These are phyloP conservation scores for Andrena bucephala DNA, from an alignment of 2,888 invertebrate genomes.

Conservation along the genomic window DNA sequence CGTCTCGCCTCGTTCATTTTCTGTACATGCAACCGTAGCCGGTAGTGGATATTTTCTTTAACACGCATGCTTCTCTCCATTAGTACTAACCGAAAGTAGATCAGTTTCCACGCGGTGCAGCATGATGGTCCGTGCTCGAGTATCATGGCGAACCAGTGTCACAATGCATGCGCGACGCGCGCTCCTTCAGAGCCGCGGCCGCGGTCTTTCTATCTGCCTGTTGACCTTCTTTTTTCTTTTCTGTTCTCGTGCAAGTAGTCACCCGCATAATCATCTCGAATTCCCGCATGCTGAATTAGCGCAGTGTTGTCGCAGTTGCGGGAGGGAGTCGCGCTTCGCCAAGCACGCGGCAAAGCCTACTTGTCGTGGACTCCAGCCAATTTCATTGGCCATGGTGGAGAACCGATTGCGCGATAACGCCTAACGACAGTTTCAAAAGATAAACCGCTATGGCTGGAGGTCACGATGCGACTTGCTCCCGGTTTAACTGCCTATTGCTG, in stretches of 20 bases:
- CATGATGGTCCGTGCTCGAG: constrained; percentile 69
- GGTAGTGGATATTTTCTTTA: constrained; percentile 51
- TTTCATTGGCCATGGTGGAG: background rate
- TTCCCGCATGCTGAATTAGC: constrained; percentile 66
- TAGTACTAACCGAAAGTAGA: constrained; percentile 40
- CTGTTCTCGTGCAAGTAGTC: constrained; percentile 63
- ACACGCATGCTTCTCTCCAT: constrained; percentile 60
- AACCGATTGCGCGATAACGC: background rate
- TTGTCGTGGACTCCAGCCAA: constrained; percentile 45
- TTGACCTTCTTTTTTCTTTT: constrained; percentile 48
- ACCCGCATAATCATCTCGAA: constrained; percentile 70
- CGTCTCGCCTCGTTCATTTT: constrained; percentile 74
- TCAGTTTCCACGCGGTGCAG: constrained; percentile 63
- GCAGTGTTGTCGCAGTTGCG: constrained; percentile 66
- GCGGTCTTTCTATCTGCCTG: constrained; percentile 69
- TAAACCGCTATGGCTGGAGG: constrained; percentile 23
- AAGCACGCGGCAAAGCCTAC: constrained; percentile 57
- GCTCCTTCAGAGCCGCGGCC: constrained; percentile 62
- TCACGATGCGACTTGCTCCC: constrained; percentile 63
- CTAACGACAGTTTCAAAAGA: background rate
- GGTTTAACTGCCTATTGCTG: constrained; percentile 67
- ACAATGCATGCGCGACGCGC: constrained; percentile 54
- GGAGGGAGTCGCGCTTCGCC: constrained; percentile 66
- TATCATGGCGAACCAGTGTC: constrained; percentile 47
- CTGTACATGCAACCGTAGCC: constrained; percentile 67